Base-by-base conservation (phyloP, 2,113 vertebrate genomes). In the Tupaia tana region DNA sequence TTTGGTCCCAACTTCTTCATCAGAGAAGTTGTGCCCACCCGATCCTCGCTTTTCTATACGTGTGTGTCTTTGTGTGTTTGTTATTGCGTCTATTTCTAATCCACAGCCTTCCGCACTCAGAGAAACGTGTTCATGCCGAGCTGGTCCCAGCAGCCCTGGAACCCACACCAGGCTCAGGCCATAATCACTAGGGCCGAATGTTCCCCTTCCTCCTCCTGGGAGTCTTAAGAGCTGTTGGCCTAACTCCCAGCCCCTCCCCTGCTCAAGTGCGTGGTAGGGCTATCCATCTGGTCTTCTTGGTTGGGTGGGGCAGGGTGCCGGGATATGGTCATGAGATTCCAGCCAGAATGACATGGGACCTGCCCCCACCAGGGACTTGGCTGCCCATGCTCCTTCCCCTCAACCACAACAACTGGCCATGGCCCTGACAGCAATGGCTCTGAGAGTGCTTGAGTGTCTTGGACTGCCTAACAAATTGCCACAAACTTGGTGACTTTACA, bases 201-300 rank as follows among this genome's bases (percentile, higher is more conserved):
- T 2, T 14, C 6, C 14, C 27, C 15, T 16, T 70, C 69, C 25
- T 70, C 69, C 29, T 29, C 69, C 19, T 18, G 29, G 27, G 29
- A 18, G 69, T 8, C 14, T 18, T 2, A 16, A 29, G 69, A 18
- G 69, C 69, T 31, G 69, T n/a, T 7, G 16, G 69, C 69, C 69
- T 16, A 29, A 7, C 29, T 11, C 29, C 29, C 14, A 3, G 69
- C 69, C 18, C 18, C 7, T 1, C 69, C 29, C 27, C 29, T 0
- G 7, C 29, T 29, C 2, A 1, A 27, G 69, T 25, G 8, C 1
- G 1, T 31, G 29, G 7, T 27, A 3, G 15, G 59, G 0, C 15
- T 31, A 25, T 70, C 18, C 69, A 10, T 66, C 29, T 18, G 69
- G 29, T 29, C 24, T 69, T 27, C 29, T n/a, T 70, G 69, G 29